Evolutionary conservation across 2,888 invertebrate genomes (phyloP), one percentile per base, ranked within the genome.

Genomic region (Pollenia amentaria): DNA sequence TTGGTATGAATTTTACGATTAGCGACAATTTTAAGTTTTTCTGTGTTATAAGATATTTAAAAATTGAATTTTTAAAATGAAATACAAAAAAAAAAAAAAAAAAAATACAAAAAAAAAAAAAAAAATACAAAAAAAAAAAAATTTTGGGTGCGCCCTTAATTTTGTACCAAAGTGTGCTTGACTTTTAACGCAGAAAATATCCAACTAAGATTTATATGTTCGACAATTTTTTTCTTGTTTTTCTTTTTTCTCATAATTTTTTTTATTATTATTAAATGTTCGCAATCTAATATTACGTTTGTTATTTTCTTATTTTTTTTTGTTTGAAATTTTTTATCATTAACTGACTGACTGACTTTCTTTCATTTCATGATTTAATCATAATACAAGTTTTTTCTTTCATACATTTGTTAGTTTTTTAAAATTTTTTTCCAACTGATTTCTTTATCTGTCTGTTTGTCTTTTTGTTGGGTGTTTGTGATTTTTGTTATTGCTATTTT

Each of bases 291-390:
- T 80, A 53, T 79, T 87, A 82, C 70, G 78, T 82, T 77, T 72
- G 46, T 55, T 64, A 16, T 44, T 16, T 40, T 48, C 53, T 80
- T 67, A 53, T 67, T 82, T 65, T 64, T 69, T 75, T 75, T 14
- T 38, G n/a, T 64, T 29, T 48, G 14, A 29, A 29, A 16, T 60
- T 76, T 82, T 84, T 83, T 81, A 81, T 82, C 78, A 79, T 85
- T 87, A 82, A 75, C 77, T 69, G 55, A 65, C 81, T 82, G 82
- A 76, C 69, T 82, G 73, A 82, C 84, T 84, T 87, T 85, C 84
- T 87, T 87, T 82, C 75, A 78, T 85, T 84, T 67, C 57, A 85
- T 87, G 78, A 85, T 80, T 85, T 70, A 78, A 82, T 84, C 87
- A 48, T 60, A 29, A 53, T 16, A 77, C 75, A 65, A 70, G 51